Base-by-base conservation (phyloP, 1,140 invertebrate species). In the Antheraea pernyi region DNA sequence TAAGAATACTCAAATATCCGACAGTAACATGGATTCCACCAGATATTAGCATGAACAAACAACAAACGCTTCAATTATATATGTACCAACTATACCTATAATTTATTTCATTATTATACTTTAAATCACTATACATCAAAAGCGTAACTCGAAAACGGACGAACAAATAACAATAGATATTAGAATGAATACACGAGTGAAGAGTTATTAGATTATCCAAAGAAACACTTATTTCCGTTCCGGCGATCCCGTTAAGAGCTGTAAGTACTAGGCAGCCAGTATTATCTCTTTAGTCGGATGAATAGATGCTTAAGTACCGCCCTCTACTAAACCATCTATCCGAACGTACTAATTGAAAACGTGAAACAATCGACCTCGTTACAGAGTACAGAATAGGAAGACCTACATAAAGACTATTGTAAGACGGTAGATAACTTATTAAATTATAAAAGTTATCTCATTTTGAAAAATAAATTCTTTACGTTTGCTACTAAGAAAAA, bases 311-410 rank as follows among this genome's bases (percentile, higher is more conserved):
- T 75, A 67, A 79, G 69, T 67, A 70, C 75, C 65, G 7, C 68
- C 71, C 79, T 79, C 80, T 81, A 80, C 77, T 74, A 76, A 74
- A 74, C 70, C 75, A 70, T 48, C 46, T 53, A 53, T 65, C 69
- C 75, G 79, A 76, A 74, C 72, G 80, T 72, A 82, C 83, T 89
- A 89, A 89, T 88, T 88, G 87, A 86, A 89, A 89, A 89, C 85
- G 87, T 88, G 85, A 86, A 82, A 67, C 10, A 46, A 36, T n/a
- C 37, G 10, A 19, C 19, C n/a, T 39, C 7, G n/a, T 64, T 64
- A 30, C 37, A n/a, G 46, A 39, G n/a, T 64, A 42, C 9, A 64
- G 37, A 39, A 64, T 42, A 72, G 58, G 59, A 65, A 65, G 19
- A 19, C 46, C 13, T 30, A 30, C 22, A 30, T 4, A 30, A 30